Evolutionary conservation across 2,888 invertebrate genomes (phyloP).

Genomic region (Antheraea assamensis): DNA sequence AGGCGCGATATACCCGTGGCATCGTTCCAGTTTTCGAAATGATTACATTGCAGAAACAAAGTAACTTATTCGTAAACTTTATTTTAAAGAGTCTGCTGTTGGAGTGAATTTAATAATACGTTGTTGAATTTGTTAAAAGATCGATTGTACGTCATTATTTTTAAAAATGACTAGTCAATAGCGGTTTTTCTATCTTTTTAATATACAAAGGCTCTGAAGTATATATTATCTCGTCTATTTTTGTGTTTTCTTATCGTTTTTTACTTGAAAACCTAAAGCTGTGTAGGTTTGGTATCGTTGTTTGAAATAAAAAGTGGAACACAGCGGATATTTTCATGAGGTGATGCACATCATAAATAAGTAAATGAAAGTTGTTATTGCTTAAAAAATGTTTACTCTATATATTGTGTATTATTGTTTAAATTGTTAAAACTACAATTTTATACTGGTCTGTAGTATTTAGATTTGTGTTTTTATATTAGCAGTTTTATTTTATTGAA

Average conservation of each 20-base stretch:
- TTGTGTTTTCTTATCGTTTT: not conserved
- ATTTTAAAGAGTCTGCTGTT: not conserved
- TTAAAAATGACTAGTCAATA: no score
- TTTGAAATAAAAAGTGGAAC: not conserved
- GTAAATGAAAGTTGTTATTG: not conserved
- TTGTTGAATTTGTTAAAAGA: not conserved
- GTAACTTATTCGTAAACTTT: not conserved
- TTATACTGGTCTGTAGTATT: not conserved
- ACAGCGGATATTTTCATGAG: not conserved
- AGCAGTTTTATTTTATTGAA: not conserved
- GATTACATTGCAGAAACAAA: not conserved
- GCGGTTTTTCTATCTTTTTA: no score
- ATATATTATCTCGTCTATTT: not conserved
- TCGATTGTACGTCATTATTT: not conserved
- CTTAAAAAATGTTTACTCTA: not conserved
- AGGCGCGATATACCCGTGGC: constrained; percentile 8
- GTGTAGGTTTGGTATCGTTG: not conserved
- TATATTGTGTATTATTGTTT: not conserved
- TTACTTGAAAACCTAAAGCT: not conserved
- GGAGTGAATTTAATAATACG: not conserved
- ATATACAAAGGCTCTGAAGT: not conserved
- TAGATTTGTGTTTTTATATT: not conserved
- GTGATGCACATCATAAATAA: not conserved
- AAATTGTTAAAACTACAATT: not conserved
- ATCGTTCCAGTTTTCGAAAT: not conserved